Evolutionary conservation across 2,113 vertebrate species (phyloP).

Genomic region (Pygathrix nemaeus): DNA sequence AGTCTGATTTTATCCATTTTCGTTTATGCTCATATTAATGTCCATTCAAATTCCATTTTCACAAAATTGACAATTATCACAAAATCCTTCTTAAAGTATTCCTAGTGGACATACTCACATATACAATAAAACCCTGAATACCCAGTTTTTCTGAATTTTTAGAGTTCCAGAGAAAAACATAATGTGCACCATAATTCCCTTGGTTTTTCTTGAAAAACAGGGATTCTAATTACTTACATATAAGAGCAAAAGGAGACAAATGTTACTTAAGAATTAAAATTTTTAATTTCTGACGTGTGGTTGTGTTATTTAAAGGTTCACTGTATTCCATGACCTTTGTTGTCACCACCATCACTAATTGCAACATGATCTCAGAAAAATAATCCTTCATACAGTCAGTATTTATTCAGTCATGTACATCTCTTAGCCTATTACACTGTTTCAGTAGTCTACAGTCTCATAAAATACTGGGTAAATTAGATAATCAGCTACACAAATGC

Average conservation of each 20-base stretch:
- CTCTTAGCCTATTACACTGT: background rate
- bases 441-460: background rate
- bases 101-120: background rate
- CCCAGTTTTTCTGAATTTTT: background rate
- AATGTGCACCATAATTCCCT: background rate
- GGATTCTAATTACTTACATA: background rate
- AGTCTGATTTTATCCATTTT: background rate
- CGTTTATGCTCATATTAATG: background rate
- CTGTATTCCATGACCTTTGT: conserved; percentile 16
- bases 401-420: conserved; percentile 19
- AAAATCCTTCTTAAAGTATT: conserved; percentile 7
- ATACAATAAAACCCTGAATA: background rate
- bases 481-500: background rate
- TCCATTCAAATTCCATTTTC: conserved; percentile 24
- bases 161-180: background rate
- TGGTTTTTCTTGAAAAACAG: background rate
- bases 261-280: background rate
- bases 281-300: conserved; percentile 15
- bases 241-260: background rate
- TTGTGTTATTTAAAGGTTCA: background rate
- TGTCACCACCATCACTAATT: background rate
- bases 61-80: background rate
- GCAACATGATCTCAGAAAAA: background rate
- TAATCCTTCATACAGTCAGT: background rate
- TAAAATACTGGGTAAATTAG: conserved; percentile 27